Evolutionary conservation across 2,888 invertebrate species (phyloP).

Genomic region (Diarsia brunnea): DNA sequence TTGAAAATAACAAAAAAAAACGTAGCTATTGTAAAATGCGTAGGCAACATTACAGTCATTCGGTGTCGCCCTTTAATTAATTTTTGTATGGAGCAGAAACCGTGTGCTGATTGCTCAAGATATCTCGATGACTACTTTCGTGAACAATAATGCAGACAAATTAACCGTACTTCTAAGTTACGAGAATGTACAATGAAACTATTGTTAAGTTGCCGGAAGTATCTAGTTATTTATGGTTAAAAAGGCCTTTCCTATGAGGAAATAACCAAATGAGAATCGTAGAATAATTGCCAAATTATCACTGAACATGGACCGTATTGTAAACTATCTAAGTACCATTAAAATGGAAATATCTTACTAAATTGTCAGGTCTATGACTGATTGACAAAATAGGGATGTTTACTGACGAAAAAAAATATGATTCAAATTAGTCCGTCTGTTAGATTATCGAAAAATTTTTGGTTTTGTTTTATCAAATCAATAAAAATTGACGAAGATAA

Average conservation of each 20-base stretch:
- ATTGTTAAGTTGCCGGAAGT: not conserved
- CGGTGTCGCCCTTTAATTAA: not conserved
- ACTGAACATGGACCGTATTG: not conserved
- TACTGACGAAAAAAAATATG: no score
- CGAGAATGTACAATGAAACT: slow-evolving; percentile 33
- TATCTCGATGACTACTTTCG: not conserved
- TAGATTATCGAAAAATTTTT: no score
- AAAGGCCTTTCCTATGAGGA: not conserved
- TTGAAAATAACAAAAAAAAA: not conserved
- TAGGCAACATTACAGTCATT: not conserved
- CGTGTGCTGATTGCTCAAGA: slow-evolving; percentile 2
- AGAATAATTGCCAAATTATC: not conserved
- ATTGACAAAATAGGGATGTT: not conserved
- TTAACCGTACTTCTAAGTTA: slow-evolving; percentile 1
- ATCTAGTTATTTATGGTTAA: not conserved
- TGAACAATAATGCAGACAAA: slow-evolving; percentile 28
- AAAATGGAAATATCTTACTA: not conserved
- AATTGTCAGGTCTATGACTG: not conserved
- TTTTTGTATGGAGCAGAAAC: not conserved
- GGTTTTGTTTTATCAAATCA: no score
- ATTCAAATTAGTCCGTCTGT: no score
- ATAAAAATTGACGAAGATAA: no score
- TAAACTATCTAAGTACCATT: not conserved
- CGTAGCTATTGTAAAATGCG: not conserved
- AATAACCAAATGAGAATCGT: not conserved